These are phyloP conservation scores for Urosaurus nigricauda DNA, from an alignment of 2,797 vertebrate genomes.

Conservation along the genomic window DNA sequence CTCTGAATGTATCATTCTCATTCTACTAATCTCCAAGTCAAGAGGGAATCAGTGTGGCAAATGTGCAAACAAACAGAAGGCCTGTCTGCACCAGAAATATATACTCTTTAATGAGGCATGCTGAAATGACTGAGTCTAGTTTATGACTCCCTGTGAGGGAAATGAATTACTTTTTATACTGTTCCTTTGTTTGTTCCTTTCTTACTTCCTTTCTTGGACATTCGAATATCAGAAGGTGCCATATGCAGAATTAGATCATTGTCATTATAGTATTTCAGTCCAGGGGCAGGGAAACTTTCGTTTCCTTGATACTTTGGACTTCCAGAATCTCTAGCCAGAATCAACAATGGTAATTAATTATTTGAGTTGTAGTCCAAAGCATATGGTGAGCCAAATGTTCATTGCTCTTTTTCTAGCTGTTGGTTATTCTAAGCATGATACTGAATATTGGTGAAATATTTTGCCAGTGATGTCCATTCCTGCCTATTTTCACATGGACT, in stretches of 20 bases:
- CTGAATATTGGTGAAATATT: background rate
- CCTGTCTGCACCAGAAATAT: background rate
- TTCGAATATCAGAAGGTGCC: background rate
- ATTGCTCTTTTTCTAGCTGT: background rate
- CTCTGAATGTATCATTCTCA: background rate
- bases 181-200: too few relatives aligned
- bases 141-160: background rate
- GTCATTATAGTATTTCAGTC: background rate
- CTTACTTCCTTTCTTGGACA: too few relatives aligned
- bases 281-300: too few relatives aligned
- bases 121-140: background rate
- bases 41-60: background rate
- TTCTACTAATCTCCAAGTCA: background rate
- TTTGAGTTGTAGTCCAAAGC: background rate
- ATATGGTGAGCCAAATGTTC: background rate
- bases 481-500: background rate
- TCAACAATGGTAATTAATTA: background rate
- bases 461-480: background rate
- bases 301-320: background rate
- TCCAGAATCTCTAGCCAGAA: background rate
- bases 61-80: background rate
- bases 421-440: background rate
- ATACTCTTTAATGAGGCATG: background rate
- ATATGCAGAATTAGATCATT: too few relatives aligned
- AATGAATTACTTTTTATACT: background rate